Percentiles rank a stretch among this genome's conserved stretches.
Evolutionary conservation across 2,113 vertebrate genomes (phyloP).

Genomic region (Vicugna pacos): DNA sequence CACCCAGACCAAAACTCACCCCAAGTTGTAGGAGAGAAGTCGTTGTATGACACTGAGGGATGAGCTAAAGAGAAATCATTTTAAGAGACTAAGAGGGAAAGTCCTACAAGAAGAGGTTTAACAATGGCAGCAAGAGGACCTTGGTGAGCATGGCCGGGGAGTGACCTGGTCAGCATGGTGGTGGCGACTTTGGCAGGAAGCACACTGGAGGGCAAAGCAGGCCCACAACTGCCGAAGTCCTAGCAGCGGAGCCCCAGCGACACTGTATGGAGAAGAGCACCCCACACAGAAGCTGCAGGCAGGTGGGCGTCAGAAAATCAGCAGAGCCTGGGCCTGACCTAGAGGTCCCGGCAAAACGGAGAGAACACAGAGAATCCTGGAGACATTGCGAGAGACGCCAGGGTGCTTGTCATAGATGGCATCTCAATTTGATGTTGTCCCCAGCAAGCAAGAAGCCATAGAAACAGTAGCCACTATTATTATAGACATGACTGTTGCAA

Average conservation of each 20-base stretch:
- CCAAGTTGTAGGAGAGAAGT: not conserved
- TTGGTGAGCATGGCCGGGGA: not conserved
- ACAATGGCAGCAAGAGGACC: not conserved
- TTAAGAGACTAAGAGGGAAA: not conserved
- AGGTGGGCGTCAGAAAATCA: not conserved
- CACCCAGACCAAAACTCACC: not conserved
- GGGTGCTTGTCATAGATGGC: not conserved
- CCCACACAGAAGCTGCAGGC: not conserved
- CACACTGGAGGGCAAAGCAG: not conserved
- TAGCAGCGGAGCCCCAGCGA: too few relatives aligned
- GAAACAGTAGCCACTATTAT: not conserved
- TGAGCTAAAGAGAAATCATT: not conserved
- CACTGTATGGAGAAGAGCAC: not conserved
- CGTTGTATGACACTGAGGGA: not conserved
- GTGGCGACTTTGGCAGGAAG: not conserved
- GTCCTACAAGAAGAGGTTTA: not conserved
- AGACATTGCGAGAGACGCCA: not conserved
- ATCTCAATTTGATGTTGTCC: not conserved
- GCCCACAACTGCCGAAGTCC: not conserved
- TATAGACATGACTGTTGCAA: not conserved
- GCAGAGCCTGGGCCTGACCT: not conserved
- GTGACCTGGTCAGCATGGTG: not conserved
- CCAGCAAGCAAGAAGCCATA: not conserved
- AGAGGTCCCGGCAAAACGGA: not conserved
- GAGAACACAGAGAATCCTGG: not conserved